Base-by-base conservation (phyloP, 2,113 vertebrate genomes). In the Callorhinus ursinus region DNA sequence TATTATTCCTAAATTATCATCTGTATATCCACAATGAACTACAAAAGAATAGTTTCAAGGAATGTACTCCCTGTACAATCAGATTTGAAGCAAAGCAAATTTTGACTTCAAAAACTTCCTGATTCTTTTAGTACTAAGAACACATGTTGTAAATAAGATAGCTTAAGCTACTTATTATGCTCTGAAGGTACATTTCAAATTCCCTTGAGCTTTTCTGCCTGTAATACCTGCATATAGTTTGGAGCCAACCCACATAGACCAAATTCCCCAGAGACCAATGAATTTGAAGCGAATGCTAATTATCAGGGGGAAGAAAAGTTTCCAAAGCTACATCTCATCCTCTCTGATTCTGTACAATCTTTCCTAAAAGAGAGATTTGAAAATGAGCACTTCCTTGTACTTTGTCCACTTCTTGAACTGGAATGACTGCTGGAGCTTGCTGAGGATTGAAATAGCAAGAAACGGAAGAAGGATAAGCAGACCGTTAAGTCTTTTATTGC, bases 41-140 rank as follows among this genome's bases (percentile, higher is more conserved):
- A 85, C 67, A 81, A 79, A 53, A 72, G 26, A 97, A 92, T 93
- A 98, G 97, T 87, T 97, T 97, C 51, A 96, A 88, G n/a, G 79
- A 97, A 55, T 90, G 22, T 96, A 97, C 26, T 88, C 39, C 26
- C 42, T n/a, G 4, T 74, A 53, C 33, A 69, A 67, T 85, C 36
- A 98, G 93, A 33, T 67, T 67, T 96, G 88, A 97, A 95, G 74
- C 28, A 36, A 97, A 93, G 88, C 86, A 98, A 96, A 16, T 88
- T 98, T n/a, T 92, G 16, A 61, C 80, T 98, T 84, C 89, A 92
- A 97, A 97, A 95, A 79, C 49, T 19, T 86, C 33, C 14, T 10
- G 51, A 91, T 28, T 97, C 61, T 49, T 95, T 97, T 55, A 15
- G 4, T 90, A 77, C 15, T 59, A 96, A 80, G 83, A 69, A 95